Evolutionary conservation across 64 coral and sea anemone genomes (phyloP).

Genomic region (Montipora sp.): DNA sequence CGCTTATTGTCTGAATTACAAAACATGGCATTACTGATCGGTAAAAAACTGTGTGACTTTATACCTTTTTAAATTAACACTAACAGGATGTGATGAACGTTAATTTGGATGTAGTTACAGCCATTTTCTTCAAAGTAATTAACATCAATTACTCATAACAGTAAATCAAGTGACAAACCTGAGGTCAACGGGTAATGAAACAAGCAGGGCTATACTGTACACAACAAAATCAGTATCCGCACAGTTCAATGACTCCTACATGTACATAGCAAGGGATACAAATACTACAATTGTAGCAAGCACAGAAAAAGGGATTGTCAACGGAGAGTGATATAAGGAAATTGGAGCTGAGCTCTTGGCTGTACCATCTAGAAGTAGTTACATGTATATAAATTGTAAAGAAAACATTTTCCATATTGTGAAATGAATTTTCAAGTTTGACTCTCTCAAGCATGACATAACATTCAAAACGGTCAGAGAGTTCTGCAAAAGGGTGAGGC

Average conservation of each 20-base stretch:
- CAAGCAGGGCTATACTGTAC: background rate
- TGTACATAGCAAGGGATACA: conserved; percentile 12
- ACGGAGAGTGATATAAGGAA: conserved; percentile 15
- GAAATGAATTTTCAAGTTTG: background rate
- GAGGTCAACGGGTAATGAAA: background rate
- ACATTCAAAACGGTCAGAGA: too few relatives aligned
- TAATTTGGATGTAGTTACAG: too few relatives aligned
- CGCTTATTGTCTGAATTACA: too few relatives aligned
- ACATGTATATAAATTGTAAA: background rate
- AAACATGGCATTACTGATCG: too few relatives aligned
- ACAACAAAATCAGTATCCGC: background rate
- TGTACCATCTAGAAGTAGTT: background rate
- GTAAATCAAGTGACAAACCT: too few relatives aligned
- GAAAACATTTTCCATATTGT: conserved; percentile 33
- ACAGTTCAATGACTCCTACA: conserved; percentile 21
- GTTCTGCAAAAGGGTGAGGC: too few relatives aligned
- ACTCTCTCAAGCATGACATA: too few relatives aligned
- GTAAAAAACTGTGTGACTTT: too few relatives aligned
- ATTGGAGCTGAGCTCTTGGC: background rate
- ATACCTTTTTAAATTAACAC: too few relatives aligned
- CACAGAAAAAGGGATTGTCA: conserved; percentile 41
- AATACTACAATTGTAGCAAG: conserved; percentile 8
- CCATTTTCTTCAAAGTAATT: too few relatives aligned
- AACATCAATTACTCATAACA: too few relatives aligned
- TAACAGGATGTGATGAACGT: too few relatives aligned